Percentiles rank a stretch among this genome's conserved stretches.
These are phyloP conservation scores for Callyntrura sp. DNA, from an alignment of 2,888 invertebrate species.

Conservation along the genomic window DNA sequence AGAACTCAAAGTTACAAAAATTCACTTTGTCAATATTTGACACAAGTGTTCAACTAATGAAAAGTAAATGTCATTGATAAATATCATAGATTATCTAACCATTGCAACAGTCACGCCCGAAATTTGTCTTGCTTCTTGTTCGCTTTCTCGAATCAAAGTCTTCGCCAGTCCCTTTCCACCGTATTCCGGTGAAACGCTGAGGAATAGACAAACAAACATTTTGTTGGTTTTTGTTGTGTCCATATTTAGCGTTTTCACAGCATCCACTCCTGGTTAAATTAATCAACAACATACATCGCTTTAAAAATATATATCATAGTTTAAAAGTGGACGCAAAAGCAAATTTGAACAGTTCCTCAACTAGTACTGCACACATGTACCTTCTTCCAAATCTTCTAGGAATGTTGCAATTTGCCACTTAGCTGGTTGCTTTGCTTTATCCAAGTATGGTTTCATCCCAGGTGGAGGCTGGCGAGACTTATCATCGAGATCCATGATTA, in stretches of 20 bases:
- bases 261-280: conserved; percentile 56
- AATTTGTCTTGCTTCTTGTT: conserved; percentile 57
- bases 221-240: conserved; percentile 60
- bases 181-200: conserved; percentile 62
- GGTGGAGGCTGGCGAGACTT: conserved; percentile 53
- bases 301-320: no score
- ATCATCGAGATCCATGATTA: conserved; percentile 61
- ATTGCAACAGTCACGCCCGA: conserved; percentile 71
- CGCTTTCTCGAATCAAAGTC: conserved; percentile 66
- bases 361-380: conserved; percentile 31
- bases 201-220: conserved; percentile 64
- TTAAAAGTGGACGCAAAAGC: no score
- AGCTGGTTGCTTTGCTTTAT: conserved; percentile 58
- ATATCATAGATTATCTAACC: conserved; percentile 36
- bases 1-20: neutral
- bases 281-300: neutral
- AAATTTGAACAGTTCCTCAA: no score
- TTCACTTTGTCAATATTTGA: neutral
- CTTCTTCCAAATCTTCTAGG: conserved; percentile 74
- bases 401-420: conserved; percentile 75
- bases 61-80: no score
- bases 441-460: conserved; percentile 60
- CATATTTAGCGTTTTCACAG: conserved; percentile 26
- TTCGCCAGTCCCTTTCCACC: conserved; percentile 73
- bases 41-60: no score